These are phyloP conservation scores for Mimachlamys varia DNA, from an alignment of 2,888 invertebrate species.

Conservation along the genomic window DNA sequence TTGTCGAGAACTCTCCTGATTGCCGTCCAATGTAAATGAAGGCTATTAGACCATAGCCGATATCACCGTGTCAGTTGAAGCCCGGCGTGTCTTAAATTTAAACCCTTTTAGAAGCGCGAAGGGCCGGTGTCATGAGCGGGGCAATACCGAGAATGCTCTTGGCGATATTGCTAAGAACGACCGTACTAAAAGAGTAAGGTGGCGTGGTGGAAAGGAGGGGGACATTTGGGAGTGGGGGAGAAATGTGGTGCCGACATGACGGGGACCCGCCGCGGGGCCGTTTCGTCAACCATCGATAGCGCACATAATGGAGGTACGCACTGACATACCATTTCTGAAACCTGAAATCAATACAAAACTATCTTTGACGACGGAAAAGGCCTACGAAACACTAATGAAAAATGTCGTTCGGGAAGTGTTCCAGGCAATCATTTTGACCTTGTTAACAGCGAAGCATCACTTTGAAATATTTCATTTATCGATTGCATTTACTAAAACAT, in stretches of 20 bases:
- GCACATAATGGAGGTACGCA: not conserved
- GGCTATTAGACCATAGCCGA: not conserved
- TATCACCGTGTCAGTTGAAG: not conserved
- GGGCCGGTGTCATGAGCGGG: not conserved
- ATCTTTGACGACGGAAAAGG: not conserved
- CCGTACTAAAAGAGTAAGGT: not conserved
- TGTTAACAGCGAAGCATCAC: not conserved
- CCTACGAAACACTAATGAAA: constrained; percentile 12
- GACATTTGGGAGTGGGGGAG: not conserved
- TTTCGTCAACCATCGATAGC: not conserved
- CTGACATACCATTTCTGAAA: not conserved
- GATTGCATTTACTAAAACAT: not conserved
- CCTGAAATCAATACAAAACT: not conserved
- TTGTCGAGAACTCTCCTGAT: not conserved
- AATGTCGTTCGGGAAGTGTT: constrained; percentile 3
- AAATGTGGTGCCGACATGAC: not conserved
- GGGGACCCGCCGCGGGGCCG: not conserved
- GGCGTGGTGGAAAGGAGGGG: not conserved
- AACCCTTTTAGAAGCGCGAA: not conserved
- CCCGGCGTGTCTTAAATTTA: not conserved
- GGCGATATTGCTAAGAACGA: not conserved
- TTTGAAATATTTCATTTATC: constrained; percentile 23
- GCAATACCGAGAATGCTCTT: not conserved
- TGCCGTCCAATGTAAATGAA: not conserved
- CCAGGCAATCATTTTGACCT: not conserved